Evolutionary conservation across 2,888 invertebrate genomes (phyloP).

Genomic region (Nymphalis polychloros): DNA sequence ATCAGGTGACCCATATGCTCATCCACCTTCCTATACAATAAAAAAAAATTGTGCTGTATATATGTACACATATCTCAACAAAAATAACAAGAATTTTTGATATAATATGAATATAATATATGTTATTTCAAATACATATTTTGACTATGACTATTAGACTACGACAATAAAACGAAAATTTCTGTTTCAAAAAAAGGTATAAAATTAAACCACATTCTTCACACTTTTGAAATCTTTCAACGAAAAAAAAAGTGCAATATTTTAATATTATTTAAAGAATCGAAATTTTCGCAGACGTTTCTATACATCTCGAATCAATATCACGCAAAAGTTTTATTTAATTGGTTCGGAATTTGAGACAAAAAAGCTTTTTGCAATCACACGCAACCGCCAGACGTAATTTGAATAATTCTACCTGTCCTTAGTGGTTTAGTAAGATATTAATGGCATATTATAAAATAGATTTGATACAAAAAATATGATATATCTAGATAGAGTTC

Average conservation of each 20-base stretch:
- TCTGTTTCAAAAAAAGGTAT: no score
- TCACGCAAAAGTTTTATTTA: constrained; percentile 70
- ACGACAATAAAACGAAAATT: no score
- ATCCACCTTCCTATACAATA: no score
- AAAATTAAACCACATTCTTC: not conserved
- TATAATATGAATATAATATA: no score
- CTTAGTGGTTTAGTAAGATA: constrained; percentile 52
- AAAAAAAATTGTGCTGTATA: no score
- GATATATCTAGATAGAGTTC: constrained; percentile 22
- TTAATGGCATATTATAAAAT: constrained; percentile 50
- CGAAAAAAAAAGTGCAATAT: constrained; percentile 5
- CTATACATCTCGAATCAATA: constrained; percentile 54
- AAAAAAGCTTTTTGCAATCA: constrained; percentile 71
- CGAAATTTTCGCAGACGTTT: constrained; percentile 40
- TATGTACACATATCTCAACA: no score
- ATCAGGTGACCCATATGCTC: no score
- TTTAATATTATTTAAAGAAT: constrained; percentile 43
- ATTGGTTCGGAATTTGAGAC: constrained; percentile 66
- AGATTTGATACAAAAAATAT: constrained; percentile 12
- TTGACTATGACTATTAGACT: no score
- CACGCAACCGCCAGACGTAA: constrained; percentile 65
- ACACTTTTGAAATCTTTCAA: not conserved
- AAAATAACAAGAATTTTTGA: no score
- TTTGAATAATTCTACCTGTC: constrained; percentile 74
- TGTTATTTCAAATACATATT: no score